A percentile compares a stretch with the other conserved stretches of the same genome.
These are phyloP conservation scores for Dryomyza anilis DNA, from an alignment of 2,888 invertebrate species.

Conservation along the genomic window DNA sequence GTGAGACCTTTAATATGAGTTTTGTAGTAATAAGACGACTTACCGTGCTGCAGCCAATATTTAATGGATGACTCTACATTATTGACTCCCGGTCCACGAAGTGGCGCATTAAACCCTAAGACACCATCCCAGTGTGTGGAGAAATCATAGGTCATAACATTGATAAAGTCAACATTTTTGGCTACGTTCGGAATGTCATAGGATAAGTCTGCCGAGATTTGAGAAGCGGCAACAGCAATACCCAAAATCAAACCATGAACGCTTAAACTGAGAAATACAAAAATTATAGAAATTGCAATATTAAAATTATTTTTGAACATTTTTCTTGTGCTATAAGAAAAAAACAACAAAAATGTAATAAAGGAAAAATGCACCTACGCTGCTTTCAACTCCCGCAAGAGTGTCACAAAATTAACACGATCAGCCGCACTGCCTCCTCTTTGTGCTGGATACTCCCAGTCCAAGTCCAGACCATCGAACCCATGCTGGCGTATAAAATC, in stretches of 20 bases:
- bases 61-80: slow-evolving; percentile 84
- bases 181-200: slow-evolving; percentile 47
- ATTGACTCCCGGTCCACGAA: slow-evolving; percentile 62
- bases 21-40: too few relatives aligned
- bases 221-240: slow-evolving; percentile 63
- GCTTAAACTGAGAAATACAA: slow-evolving; percentile 38
- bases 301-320: background rate
- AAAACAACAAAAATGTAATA: too few relatives aligned
- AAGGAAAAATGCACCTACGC: slow-evolving; percentile 54
- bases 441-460: slow-evolving; percentile 95
- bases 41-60: slow-evolving; percentile 81
- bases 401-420: slow-evolving; percentile 32
- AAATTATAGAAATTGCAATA: background rate
- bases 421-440: slow-evolving; percentile 80
- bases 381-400: slow-evolving; percentile 40
- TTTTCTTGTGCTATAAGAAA: too few relatives aligned
- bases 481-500: slow-evolving; percentile 77
- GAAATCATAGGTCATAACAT: slow-evolving; percentile 42
- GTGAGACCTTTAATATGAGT: too few relatives aligned
- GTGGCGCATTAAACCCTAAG: slow-evolving; percentile 41
- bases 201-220: slow-evolving; percentile 36
- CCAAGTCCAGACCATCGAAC: slow-evolving; percentile 89
- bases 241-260: slow-evolving; percentile 68
- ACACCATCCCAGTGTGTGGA: background rate
- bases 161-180: slow-evolving; percentile 45